Conservation (phyloP, 2,113 vertebrate genomes). For the Strix aluco region DNA sequence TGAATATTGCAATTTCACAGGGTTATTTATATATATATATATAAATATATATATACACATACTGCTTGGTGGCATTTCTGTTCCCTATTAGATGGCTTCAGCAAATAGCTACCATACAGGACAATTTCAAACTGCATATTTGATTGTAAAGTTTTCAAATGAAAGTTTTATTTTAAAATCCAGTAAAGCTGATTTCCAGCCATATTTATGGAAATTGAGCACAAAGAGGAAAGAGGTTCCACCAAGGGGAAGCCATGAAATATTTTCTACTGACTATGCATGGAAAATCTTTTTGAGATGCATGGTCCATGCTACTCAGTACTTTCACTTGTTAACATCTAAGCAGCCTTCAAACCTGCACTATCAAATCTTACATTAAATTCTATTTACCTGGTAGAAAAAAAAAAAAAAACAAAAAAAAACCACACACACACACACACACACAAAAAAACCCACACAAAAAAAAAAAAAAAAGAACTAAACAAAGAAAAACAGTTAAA, state of each 20-base stretch:
- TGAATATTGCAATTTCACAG: not conserved
- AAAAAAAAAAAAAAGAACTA: not conserved
- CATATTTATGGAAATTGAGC: not conserved
- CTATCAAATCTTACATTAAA: not conserved
- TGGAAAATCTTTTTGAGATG: not conserved
- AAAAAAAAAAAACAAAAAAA: not conserved
- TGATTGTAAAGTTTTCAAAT: not conserved
- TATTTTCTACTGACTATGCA: not conserved
- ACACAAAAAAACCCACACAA: not conserved
- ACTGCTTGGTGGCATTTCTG: not conserved
- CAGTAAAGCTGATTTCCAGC: not conserved
- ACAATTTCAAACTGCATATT: not conserved
- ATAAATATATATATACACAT: rapidly evolving
- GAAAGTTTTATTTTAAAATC: not conserved
- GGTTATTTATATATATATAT: not conserved
- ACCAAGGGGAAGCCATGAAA: not conserved
- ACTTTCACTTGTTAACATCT: not conserved
- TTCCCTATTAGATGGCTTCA: not conserved
- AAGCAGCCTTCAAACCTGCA: not conserved
- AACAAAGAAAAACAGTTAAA: too few relatives aligned
- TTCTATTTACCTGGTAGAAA: not conserved
- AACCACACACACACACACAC: not conserved
- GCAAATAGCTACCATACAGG: not conserved
- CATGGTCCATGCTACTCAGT: not conserved
- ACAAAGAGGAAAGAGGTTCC: not conserved